Evolutionary conservation across 2,113 vertebrate genomes (phyloP).

Genomic region (Cyrtonyx montezumae): DNA sequence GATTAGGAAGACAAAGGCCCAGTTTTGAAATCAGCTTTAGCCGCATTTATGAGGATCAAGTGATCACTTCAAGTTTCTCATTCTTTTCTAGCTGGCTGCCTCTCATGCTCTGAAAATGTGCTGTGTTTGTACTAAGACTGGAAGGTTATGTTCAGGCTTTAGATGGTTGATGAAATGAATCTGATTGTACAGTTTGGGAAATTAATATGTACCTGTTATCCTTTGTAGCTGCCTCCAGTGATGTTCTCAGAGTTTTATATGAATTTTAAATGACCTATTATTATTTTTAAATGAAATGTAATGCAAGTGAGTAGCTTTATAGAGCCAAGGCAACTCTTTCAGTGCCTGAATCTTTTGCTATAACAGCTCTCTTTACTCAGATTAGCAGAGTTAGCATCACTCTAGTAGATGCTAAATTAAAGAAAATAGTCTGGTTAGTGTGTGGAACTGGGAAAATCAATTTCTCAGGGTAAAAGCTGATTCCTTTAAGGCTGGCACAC

Average conservation of each 20-base stretch:
- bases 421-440: neutral
- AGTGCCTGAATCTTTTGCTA: neutral
- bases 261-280: neutral
- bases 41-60: constrained; percentile 27
- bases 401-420: neutral
- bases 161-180: neutral
- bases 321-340: neutral
- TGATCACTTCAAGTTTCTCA: constrained; percentile 36
- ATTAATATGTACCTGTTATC: neutral
- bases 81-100: constrained; percentile 43
- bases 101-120: neutral
- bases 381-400: neutral
- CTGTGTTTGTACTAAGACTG: neutral
- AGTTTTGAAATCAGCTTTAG: constrained; percentile 63
- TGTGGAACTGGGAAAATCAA: neutral
- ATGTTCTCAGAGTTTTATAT: neutral
- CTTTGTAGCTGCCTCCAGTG: neutral
- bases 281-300: neutral
- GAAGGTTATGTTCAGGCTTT: neutral
- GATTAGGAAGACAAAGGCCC: constrained; percentile 65
- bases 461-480: neutral
- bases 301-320: neutral
- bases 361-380: neutral
- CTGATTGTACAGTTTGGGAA: neutral
- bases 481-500: neutral